Conservation (phyloP, 2,888 invertebrate species). For the Chymomyza caudatula region DNA sequence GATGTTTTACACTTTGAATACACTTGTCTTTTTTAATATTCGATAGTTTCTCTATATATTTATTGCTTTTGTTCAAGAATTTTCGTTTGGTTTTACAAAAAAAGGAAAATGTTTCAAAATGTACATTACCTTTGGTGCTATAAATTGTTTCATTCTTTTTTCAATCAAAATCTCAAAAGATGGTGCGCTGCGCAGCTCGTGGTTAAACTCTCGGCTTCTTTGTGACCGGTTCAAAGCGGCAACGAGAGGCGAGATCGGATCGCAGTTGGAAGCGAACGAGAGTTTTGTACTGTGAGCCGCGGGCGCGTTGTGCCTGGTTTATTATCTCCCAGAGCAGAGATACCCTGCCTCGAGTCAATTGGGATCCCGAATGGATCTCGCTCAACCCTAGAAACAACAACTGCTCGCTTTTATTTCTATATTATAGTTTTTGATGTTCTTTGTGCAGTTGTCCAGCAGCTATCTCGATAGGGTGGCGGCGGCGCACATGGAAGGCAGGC, state of each 20-base stretch:
- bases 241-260: slow-evolving; percentile 5
- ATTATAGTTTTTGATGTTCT: not conserved
- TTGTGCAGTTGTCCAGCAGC: not conserved
- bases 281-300: slow-evolving; percentile 59
- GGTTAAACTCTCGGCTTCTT: slow-evolving; percentile 59
- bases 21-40: slow-evolving; percentile 63
- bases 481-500: not conserved
- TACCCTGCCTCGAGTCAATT: not conserved
- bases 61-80: slow-evolving; percentile 15
- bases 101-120: slow-evolving; percentile 68
- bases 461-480: not conserved
- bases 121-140: slow-evolving; percentile 72
- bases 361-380: not conserved
- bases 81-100: slow-evolving; percentile 49
- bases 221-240: not conserved
- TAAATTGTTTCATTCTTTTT: slow-evolving; percentile 68
- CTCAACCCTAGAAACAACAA: not conserved
- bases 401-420: not conserved
- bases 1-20: slow-evolving; percentile 69
- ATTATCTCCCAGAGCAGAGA: not conserved
- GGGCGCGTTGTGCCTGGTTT: slow-evolving; percentile 51
- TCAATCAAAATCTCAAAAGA: slow-evolving; percentile 71
- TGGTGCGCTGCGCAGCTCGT: slow-evolving; percentile 63
- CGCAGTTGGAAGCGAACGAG: slow-evolving; percentile 67
- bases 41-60: slow-evolving; percentile 27